Evolutionary conservation across 1,140 invertebrate genomes (phyloP), one percentile per base, ranked within the genome.

Genomic region (Drosophila subpulchrella): DNA sequence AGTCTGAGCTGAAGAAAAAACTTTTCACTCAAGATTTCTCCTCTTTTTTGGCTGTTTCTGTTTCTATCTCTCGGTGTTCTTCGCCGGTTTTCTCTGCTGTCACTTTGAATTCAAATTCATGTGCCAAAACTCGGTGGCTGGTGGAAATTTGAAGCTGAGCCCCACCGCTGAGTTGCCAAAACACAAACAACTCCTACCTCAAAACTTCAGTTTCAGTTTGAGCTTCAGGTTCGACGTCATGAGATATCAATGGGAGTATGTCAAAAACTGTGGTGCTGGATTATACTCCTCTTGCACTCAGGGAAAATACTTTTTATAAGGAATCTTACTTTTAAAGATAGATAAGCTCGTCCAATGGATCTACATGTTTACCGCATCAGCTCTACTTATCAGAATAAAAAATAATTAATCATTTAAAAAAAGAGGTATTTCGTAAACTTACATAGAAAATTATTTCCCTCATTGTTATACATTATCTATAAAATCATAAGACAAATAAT

Each of bases 21-120:
- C 73, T 82, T 73, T 81, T 61, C 55, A 34, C 55, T 54, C 70
- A 76, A 88, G 77, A 88, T 88, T 82, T 53, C 48, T 75, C 62
- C 71, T 13, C 48, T 54, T 46, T 47, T 51, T 17, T 46, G 42
- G 15, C 7, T 3, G n/a, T 57, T 27, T 68, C 39, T 55, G 10
- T 17, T 44, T 46, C 13, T 30, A 36, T 57, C 41, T 47, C 46
- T 42, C 20, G 17, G 57, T 50, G 46, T 67, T 48, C 42, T 47
- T 6, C n/a, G 30, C 36, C 13, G 4, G 34, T 34, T 34, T 27
- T 50, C 8, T 1, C 7, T 6, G 50, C 46, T 57, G 50, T 75
- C 70, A 39, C 53, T 63, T 75, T 4, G 17, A 41, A 74, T 75
- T 75, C 42, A 57, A 58, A 75, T 63, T 66, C 61, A 36, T 56